These are phyloP conservation scores for Poicephalus gulielmi DNA, from an alignment of 2,113 vertebrate genomes.

Conservation along the genomic window DNA sequence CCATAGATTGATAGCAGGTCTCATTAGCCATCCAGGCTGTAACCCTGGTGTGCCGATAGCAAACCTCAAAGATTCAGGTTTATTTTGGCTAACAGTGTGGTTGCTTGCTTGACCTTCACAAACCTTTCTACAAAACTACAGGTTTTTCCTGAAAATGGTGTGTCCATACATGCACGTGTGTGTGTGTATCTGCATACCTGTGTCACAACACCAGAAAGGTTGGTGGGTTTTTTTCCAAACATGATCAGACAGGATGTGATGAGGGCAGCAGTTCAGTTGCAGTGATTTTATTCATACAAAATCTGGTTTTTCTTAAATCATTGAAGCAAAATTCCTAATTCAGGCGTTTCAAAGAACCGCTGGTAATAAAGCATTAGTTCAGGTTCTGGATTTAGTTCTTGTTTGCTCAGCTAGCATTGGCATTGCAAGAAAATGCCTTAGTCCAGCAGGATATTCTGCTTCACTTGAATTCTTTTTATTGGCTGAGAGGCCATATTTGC, in stretches of 20 bases:
- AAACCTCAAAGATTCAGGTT: not conserved
- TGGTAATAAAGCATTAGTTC: not conserved
- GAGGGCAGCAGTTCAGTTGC: not conserved
- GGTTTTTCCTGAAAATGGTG: not conserved
- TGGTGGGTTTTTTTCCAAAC: not conserved
- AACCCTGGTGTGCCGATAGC: not conserved
- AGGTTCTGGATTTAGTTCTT: not conserved
- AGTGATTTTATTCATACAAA: not conserved
- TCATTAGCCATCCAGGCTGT: not conserved
- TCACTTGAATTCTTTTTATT: not conserved
- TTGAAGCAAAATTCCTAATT: not conserved
- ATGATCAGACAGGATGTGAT: not conserved
- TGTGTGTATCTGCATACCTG: no score
- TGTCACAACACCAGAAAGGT: not conserved
- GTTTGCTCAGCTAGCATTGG: not conserved
- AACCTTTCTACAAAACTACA: not conserved
- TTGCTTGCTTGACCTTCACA: not conserved
- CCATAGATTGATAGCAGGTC: not conserved
- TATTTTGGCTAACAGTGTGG: not conserved
- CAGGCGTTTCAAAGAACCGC: not conserved
- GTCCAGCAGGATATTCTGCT: not conserved
- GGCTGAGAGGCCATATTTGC: not conserved
- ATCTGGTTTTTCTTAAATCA: not conserved
- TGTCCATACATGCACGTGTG: rapidly evolving
- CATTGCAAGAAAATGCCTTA: not conserved